phyloP scores from a whole-genome alignment of 64 coral and sea anemone species.

The Dendrophyllia cribrosa region DNA sequence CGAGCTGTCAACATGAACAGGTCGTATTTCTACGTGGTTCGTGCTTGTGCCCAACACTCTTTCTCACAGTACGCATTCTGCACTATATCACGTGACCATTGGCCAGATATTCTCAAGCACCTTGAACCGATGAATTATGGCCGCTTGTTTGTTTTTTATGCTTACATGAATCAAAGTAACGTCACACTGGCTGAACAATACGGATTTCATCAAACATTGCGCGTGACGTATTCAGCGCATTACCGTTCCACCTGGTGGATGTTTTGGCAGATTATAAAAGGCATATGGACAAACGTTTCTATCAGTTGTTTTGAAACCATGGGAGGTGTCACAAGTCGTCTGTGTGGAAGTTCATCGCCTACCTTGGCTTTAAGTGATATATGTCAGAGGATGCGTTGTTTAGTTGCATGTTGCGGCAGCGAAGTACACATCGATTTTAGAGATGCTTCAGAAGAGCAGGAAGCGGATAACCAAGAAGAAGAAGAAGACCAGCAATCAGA shows the following conservation, averaged over 20 bases:
- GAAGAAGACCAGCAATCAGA: no score
- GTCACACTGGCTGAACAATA: constrained; percentile 45
- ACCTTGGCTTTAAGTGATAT: background rate
- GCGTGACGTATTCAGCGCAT: background rate
- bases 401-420: constrained; percentile 19
- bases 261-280: background rate
- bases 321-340: background rate
- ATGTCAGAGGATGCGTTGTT: background rate
- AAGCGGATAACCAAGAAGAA: no score
- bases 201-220: constrained; percentile 30
- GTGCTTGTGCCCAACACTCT: no score
- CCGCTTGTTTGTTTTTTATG: no score
- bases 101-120: no score
- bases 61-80: no score
- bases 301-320: background rate
- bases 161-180: background rate
- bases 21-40: no score
- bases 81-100: no score
- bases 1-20: no score
- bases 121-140: no score
- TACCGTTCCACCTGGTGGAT: background rate
- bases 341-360: background rate
- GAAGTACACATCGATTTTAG: constrained; percentile 11
- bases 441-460: background rate
- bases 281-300: background rate